Evolutionary conservation across 2,888 invertebrate genomes (phyloP), one percentile per base, ranked within the genome.

Genomic region (Thyatira batis): DNA sequence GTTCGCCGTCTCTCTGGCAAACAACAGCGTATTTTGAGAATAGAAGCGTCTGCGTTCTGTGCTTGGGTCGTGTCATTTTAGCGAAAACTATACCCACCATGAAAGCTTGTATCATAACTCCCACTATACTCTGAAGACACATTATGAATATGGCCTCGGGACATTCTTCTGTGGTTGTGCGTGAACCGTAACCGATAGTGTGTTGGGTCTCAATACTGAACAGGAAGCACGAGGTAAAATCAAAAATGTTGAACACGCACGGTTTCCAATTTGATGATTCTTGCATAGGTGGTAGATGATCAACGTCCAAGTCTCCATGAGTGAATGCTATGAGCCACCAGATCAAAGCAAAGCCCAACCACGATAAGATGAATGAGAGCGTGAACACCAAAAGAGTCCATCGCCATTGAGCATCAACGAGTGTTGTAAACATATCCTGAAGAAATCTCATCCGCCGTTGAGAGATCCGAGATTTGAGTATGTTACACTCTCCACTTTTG

Each of bases 401-500:
- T 56, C 97, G 94, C 99, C 99, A 99, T 84, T 97, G 96, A 17
- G 96, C 95, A 81, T 98, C 98, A 65, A 99, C 97, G 73, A 98
- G 92, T 0, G 97, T 97, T 23, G 97, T 97, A 87, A 97, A 97
- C 73, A 96, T 94, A 82, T 97, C 97, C 80, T 95, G 95, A 50
- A 96, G 93, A 76, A 95, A 97, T 45, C 96, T 95, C 59, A 97
- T 80, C 45, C 95, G 93, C 44, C 96, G 93, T 69, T 97, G 96
- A 49, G 97, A 96, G 77, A 99, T 95, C 75, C 94, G 93, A 58
- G 98, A 97, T 83, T 98, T 98, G 67, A 97, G 94, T 57, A 98
- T 97, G 88, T 99, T 99, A 91, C 98, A 98, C 78, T 98, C 98
- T 49, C 99, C 99, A 92, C 97, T 98, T 89, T 99, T 99, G 79